These are phyloP conservation scores for Cydia splendana DNA, from an alignment of 1,140 invertebrate species.

Conservation along the genomic window DNA sequence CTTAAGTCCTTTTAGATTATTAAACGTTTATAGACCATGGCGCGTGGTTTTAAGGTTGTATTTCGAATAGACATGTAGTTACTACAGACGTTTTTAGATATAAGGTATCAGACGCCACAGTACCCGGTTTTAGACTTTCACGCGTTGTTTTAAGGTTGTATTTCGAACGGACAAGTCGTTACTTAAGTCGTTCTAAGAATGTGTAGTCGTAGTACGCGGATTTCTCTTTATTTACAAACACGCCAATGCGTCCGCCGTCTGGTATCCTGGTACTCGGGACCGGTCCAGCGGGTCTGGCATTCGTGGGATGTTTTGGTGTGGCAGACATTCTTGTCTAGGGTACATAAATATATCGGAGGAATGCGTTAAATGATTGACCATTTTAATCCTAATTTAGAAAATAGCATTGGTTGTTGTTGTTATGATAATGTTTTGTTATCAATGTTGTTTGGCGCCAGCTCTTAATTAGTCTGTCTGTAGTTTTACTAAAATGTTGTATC, in stretches of 20 bases:
- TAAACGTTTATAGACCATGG: neutral
- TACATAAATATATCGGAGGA: neutral
- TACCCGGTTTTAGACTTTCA: too few relatives aligned
- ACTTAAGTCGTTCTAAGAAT: neutral
- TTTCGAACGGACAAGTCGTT: neutral
- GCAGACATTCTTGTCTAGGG: conserved; percentile 1
- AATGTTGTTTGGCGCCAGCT: too few relatives aligned
- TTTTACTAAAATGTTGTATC: too few relatives aligned
- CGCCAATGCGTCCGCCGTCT: neutral
- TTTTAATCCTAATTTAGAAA: neutral
- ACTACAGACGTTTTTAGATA: too few relatives aligned
- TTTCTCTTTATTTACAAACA: conserved; percentile 29
- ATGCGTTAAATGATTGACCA: neutral
- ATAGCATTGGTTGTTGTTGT: neutral
- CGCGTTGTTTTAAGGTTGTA: too few relatives aligned
- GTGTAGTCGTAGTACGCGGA: conserved; percentile 3
- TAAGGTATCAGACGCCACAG: too few relatives aligned
- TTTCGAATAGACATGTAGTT: neutral
- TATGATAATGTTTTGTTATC: too few relatives aligned
- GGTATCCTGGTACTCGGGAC: conserved; percentile 7
- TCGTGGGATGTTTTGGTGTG: neutral
- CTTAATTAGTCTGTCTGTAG: too few relatives aligned
- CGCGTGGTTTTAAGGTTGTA: neutral
- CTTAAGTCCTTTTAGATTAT: neutral
- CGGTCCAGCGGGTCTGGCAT: conserved; percentile 12